phyloP scores from a whole-genome alignment of 2,797 vertebrate genomes.

The Onychomys leucogaster region DNA sequence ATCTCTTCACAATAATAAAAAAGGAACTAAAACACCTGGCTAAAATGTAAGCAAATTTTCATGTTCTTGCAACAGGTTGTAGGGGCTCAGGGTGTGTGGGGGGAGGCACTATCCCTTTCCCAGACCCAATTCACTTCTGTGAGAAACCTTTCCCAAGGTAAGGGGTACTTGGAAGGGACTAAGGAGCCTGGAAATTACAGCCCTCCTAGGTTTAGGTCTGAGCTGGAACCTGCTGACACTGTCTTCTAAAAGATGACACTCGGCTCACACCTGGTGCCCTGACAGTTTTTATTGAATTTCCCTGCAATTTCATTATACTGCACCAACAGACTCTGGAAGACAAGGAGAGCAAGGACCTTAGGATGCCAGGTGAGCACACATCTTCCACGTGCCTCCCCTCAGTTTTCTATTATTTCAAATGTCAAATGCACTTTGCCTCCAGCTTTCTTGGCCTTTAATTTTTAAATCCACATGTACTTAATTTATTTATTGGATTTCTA shows the following conservation, averaged over 20 bases:
- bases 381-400: conserved; percentile 52
- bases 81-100: background rate
- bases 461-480: conserved; percentile 78
- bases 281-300: conserved; percentile 54
- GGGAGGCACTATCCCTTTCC: background rate
- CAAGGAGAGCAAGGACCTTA: background rate
- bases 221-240: background rate
- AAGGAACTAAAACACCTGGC: background rate
- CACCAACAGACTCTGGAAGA: background rate
- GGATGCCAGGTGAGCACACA: conserved; percentile 6
- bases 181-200: background rate
- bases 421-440: conserved; percentile 80
- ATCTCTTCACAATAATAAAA: background rate
- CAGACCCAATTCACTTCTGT: rapidly evolving
- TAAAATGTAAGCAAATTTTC: background rate
- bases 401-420: conserved; percentile 76
- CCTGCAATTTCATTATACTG: background rate
- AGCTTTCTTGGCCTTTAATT: conserved; percentile 73
- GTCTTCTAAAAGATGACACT: conserved; percentile 36
- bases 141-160: background rate
- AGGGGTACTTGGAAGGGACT: background rate
- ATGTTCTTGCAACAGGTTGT: background rate
- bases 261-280: conserved; percentile 19
- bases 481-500: conserved; percentile 82
- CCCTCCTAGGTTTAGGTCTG: background rate